Percentiles rank a stretch among this genome's conserved stretches.
These are phyloP conservation scores for Oligia latruncula DNA, from an alignment of 2,888 invertebrate genomes.

Conservation along the genomic window DNA sequence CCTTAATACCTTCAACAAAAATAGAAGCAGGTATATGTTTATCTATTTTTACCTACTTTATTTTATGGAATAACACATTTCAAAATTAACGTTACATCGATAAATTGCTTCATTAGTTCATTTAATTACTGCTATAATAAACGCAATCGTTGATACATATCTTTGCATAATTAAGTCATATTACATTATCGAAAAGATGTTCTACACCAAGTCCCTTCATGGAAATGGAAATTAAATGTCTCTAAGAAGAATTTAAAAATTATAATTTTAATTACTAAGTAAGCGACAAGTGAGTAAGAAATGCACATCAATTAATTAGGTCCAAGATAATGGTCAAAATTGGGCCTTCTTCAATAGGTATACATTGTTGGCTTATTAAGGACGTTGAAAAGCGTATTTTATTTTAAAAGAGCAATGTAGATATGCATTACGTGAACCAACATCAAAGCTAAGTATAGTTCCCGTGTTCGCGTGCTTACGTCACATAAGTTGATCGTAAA, in stretches of 20 bases:
- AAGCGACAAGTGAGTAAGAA: conserved; percentile 1
- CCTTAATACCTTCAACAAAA: neutral
- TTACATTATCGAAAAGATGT: conserved; percentile 13
- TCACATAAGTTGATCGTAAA: conserved; percentile 67
- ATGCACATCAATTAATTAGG: conserved; percentile 7
- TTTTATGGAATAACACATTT: neutral
- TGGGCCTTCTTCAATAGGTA: neutral
- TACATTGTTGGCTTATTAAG: conserved; percentile 17
- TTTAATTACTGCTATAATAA: conserved; percentile 24
- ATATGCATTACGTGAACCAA: conserved; percentile 23
- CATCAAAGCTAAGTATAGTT: conserved; percentile 41
- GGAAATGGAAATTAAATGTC: neutral
- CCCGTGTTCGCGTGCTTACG: conserved; percentile 62
- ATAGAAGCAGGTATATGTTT: too few relatives aligned
- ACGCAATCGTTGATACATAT: conserved; percentile 29
- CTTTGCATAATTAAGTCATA: conserved; percentile 29
- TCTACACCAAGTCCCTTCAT: conserved; percentile 1
- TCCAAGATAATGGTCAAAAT: neutral
- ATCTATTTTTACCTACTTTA: neutral
- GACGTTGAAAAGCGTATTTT: neutral
- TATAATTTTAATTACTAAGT: conserved; percentile 23
- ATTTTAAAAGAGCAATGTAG: conserved; percentile 31
- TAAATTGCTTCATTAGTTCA: conserved; percentile 47
- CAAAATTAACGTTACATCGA: conserved; percentile 12
- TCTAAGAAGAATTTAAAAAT: neutral